These are phyloP conservation scores for Meteorus cinctellus DNA, from an alignment of 2,888 invertebrate genomes.

Conservation along the genomic window DNA sequence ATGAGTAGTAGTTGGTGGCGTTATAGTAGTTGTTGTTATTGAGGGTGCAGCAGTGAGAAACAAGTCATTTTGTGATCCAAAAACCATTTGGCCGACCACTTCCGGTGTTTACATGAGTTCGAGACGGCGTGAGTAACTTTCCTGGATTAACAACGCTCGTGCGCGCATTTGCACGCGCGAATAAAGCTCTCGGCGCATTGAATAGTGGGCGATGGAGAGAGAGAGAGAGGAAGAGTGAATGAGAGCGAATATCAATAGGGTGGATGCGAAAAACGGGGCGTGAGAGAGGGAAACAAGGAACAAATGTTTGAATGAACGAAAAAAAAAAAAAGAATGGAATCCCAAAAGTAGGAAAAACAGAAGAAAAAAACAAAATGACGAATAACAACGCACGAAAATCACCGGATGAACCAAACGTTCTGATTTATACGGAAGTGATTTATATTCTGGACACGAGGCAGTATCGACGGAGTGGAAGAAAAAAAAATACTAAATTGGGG, in stretches of 20 bases:
- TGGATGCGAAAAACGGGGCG: not conserved
- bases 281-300: not conserved
- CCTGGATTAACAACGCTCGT: conserved; percentile 57
- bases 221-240: not conserved
- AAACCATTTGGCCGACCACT: conserved; percentile 46
- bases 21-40: not conserved
- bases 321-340: not conserved
- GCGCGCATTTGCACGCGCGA: conserved; percentile 52
- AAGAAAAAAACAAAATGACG: conserved; percentile 30
- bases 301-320: not conserved
- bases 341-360: not conserved
- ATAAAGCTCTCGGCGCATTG: conserved; percentile 43
- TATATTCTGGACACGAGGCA: conserved; percentile 44
- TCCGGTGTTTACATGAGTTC: conserved; percentile 54
- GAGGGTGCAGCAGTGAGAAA: conserved; percentile 28
- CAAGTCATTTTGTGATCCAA: conserved; percentile 44
- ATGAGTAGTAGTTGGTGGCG: not conserved
- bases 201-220: not conserved
- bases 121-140: conserved; percentile 58
- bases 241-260: not conserved
- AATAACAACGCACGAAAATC: conserved; percentile 47
- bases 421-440: conserved; percentile 46
- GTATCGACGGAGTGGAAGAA: conserved; percentile 29
- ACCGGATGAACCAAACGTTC: conserved; percentile 46
- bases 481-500: not conserved